Evolutionary conservation across 2,888 invertebrate genomes (phyloP), one percentile per base, ranked within the genome.

Genomic region (Acheta domesticus): DNA sequence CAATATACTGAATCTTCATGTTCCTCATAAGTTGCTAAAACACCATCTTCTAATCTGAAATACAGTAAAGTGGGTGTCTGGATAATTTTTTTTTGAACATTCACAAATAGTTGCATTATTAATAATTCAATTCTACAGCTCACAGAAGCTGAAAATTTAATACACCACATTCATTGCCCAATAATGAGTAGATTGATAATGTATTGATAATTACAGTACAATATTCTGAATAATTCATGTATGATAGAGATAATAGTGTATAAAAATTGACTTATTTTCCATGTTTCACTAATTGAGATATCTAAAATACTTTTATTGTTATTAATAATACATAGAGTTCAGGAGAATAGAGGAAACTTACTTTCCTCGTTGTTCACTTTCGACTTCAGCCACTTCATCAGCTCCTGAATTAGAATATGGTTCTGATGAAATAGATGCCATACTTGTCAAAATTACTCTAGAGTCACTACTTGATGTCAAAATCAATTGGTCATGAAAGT

Each of bases 1-100:
- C 95, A 94, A 88, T 98, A 99, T 20, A 99, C 98, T 11, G 97
- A 96, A 87, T 99, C 99, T 86, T 99, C 99, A 85, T 99, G 98
- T 84, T 97, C 96, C 86, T 99, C 98, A 85, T 97, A 98, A 81
- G 93, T 94, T 79, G 95, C 94, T 8, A 99, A 89, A 0, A 98
- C 92, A 2, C 97, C 97, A 88, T 99, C 98, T 82, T 93, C 91
- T 48, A 93, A 86, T 79, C 93, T 93, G 84, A 77, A 84, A 83
- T 81, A 81, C 5, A 36, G 8, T 36, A 0, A 36, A 36, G 8
- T 36, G 36, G 5, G 36, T 36, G 8, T 36, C 36, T n/a, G n/a
- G n/a, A n/a, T n/a, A 5, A 36, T 36, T 36, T 36, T 36, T 36
- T 36, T 36, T 36, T 36, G 0, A 36, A 36, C 8, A 36, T 8